Conservation (phyloP, 2,888 invertebrate species). For the Torymus tubicola region DNA sequence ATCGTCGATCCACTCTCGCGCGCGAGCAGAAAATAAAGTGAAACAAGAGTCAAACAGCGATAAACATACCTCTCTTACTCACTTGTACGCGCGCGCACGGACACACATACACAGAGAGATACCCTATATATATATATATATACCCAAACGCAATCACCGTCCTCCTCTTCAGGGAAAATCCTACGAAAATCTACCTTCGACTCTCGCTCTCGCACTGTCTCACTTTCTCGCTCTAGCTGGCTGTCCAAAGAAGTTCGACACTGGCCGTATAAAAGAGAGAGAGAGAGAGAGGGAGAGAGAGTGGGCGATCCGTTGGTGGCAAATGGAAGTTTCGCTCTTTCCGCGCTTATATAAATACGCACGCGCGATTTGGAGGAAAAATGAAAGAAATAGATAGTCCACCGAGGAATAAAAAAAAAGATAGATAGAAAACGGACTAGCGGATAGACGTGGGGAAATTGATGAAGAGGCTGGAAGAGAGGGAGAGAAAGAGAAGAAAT, state of each 20-base stretch:
- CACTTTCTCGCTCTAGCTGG: background rate
- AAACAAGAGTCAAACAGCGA: constrained; percentile 47
- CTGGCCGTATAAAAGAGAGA: constrained; percentile 4
- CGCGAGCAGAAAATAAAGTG: constrained; percentile 36
- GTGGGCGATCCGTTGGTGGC: background rate
- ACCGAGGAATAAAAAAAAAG: background rate
- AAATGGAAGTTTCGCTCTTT: constrained; percentile 44
- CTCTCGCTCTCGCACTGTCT: no score
- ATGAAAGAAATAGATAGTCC: constrained; percentile 18
- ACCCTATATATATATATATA: no score
- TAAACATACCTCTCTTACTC: constrained; percentile 36
- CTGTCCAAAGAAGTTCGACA: constrained; percentile 25
- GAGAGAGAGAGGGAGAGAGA: no score
- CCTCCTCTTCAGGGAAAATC: constrained; percentile 10
- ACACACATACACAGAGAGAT: no score
- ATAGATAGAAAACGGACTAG: background rate
- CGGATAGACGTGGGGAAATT: constrained; percentile 8
- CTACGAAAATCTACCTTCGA: constrained; percentile 19
- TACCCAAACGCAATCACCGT: constrained; percentile 22
- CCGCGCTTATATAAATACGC: background rate
- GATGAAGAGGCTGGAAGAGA: background rate
- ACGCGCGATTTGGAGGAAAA: background rate
- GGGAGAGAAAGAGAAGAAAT: background rate
- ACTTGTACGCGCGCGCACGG: background rate
- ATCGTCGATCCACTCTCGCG: background rate